These are phyloP conservation scores for Sphenodon punctatus DNA, from an alignment of 2,797 vertebrate genomes.

Conservation along the genomic window DNA sequence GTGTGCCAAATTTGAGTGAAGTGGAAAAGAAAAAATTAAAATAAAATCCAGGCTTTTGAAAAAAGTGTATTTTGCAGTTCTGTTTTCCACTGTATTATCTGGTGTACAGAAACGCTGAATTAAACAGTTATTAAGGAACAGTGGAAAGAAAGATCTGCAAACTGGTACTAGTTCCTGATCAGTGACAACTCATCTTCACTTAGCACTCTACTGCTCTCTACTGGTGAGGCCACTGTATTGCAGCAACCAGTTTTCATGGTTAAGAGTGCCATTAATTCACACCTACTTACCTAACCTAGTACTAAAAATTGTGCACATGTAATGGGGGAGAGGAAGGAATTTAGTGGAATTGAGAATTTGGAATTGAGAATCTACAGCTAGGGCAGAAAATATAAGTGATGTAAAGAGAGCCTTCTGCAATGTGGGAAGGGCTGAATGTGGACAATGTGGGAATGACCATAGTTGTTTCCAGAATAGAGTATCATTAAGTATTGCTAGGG, in stretches of 20 bases:
- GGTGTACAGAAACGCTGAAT: neutral
- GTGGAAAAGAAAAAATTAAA: neutral
- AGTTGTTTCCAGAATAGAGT: too few relatives aligned
- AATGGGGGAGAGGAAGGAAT: neutral
- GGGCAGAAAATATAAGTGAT: too few relatives aligned
- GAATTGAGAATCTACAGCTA: too few relatives aligned
- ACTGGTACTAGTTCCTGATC: too few relatives aligned
- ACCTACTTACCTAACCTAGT: neutral
- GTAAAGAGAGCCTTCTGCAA: too few relatives aligned
- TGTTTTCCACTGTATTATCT: neutral
- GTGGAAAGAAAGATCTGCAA: neutral
- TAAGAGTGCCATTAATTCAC: neutral
- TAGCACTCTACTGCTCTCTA: neutral
- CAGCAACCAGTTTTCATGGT: neutral
- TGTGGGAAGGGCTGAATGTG: too few relatives aligned
- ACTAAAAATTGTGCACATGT: neutral
- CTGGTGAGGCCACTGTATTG: neutral
- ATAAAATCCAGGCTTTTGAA: neutral
- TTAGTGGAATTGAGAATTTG: neutral
- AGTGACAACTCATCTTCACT: too few relatives aligned
- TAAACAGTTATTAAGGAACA: neutral
- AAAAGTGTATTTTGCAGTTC: neutral
- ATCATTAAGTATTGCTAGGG: too few relatives aligned
- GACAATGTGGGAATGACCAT: too few relatives aligned
- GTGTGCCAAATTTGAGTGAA: neutral